Conservation (phyloP, 2,113 vertebrate genomes). For the Nothocercus julius region DNA sequence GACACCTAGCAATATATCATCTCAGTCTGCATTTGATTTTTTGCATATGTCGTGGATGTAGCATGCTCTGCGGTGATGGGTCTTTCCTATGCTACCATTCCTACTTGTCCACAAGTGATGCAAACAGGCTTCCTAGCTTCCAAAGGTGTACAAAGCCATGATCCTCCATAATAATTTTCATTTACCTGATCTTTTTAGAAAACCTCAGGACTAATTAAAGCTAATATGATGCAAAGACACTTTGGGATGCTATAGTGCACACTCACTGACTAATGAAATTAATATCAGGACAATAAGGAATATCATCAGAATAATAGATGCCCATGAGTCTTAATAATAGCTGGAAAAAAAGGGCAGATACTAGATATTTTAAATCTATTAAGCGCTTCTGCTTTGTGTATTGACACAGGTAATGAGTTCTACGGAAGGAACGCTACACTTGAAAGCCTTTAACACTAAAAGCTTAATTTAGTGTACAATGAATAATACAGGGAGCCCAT, state of each 20-base stretch:
- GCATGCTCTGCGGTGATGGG: not conserved
- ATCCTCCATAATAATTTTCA: not conserved
- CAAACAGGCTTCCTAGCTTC: not conserved
- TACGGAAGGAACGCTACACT: slow-evolving; percentile 43
- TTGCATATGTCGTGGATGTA: not conserved
- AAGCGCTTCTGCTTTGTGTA: slow-evolving; percentile 52
- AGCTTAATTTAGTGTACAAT: slow-evolving; percentile 73
- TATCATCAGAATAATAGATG: slow-evolving; percentile 43
- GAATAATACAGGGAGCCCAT: slow-evolving; percentile 68
- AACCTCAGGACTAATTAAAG: slow-evolving; percentile 22
- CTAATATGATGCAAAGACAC: not conserved
- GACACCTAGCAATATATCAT: not conserved
- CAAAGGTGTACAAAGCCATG: not conserved
- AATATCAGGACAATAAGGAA: slow-evolving; percentile 38
- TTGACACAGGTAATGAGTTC: slow-evolving; percentile 67
- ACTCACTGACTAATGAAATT: slow-evolving; percentile 11
- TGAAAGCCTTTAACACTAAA: slow-evolving; percentile 70
- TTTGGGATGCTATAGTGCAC: not conserved
- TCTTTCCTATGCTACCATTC: not conserved
- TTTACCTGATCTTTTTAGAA: not conserved
- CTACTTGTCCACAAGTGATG: not conserved
- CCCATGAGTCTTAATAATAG: slow-evolving; percentile 23
- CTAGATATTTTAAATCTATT: slow-evolving; percentile 51
- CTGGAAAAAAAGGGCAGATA: not conserved
- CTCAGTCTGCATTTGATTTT: not conserved